phyloP scores from a whole-genome alignment of 2,113 vertebrate species.

The Cervus canadensis region DNA sequence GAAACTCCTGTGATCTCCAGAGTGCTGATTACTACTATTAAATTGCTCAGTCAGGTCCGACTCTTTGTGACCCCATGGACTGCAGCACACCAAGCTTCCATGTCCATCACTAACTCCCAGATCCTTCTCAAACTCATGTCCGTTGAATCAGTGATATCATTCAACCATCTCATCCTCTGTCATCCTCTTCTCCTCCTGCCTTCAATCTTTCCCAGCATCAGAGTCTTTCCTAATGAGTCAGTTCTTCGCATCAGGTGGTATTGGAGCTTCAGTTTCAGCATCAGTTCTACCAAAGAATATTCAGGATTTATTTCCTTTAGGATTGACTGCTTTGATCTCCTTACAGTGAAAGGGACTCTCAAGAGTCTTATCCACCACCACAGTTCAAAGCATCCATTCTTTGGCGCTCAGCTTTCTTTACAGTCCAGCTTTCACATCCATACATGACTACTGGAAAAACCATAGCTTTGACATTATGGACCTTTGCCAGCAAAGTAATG shows the following conservation, averaged over 20 bases:
- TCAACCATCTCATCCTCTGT: background rate
- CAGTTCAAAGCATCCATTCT: background rate
- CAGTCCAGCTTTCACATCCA: background rate
- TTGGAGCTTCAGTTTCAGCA: background rate
- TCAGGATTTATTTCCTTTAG: background rate
- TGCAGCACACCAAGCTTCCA: background rate
- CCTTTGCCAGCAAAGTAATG: background rate
- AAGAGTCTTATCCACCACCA: background rate
- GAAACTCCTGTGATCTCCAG: background rate
- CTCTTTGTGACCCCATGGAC: background rate
- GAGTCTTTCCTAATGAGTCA: background rate
- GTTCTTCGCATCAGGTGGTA: background rate
- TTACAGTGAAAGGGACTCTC: background rate
- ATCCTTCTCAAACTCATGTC: background rate
- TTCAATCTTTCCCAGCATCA: background rate
- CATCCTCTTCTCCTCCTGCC: background rate
- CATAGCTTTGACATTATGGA: background rate
- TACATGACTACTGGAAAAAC: background rate
- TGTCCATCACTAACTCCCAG: background rate
- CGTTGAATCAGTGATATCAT: background rate
- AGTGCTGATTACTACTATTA: background rate
- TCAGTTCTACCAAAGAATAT: background rate
- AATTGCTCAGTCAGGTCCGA: background rate
- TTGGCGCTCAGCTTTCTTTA: background rate
- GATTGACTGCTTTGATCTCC: background rate